Base-by-base conservation (phyloP, 2,888 invertebrate genomes). In the Argyresthia albistria region DNA sequence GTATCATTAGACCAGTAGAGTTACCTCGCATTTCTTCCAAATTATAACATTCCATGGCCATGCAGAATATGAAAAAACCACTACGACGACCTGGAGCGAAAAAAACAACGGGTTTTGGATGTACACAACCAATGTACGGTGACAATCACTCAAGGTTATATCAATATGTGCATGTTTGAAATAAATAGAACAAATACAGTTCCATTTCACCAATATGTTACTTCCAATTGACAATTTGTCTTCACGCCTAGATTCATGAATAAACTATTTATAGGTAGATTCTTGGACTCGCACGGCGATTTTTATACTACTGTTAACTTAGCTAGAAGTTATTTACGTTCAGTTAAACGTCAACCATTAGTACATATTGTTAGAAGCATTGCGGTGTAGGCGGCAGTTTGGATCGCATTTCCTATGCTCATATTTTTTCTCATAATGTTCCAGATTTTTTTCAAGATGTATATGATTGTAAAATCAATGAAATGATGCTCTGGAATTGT, bases 101-200 rank as follows among this genome's bases (percentile, higher is more conserved):
- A 76, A 74, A 60, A 75, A 67, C 69, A 64, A 76, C 78, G 79
- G 66, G 71, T 65, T 70, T 67, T 73, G 77, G 70, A 63, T 67
- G 84, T 84, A 84, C 83, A 78, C 63, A 65, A 65, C 70, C 67
- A n/a, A 75, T 79, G 67, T 76, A 84, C 81, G 80, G 81, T 83
- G 82, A 70, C 66, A 70, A 60, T 62, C 65, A 66, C 67, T 66
- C 63, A 52, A 55, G 35, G 58, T n/a, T 59, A 60, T 58, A 25
- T 25, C 25, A 25, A 25, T 25, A 25, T 25, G 62, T 65, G 66
- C 66, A 65, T 58, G 56, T 54, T 52, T 59, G 52, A 51, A 55
- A 49, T 54, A 57, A 54, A 52, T 54, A 59, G 55, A 58, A 52
- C 57, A 51, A 53, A 16, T 25, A 10, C 11, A n/a, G 46, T 35